These are phyloP conservation scores for Steinernema feltiae DNA, from an alignment of 1,140 invertebrate species.

Conservation along the genomic window DNA sequence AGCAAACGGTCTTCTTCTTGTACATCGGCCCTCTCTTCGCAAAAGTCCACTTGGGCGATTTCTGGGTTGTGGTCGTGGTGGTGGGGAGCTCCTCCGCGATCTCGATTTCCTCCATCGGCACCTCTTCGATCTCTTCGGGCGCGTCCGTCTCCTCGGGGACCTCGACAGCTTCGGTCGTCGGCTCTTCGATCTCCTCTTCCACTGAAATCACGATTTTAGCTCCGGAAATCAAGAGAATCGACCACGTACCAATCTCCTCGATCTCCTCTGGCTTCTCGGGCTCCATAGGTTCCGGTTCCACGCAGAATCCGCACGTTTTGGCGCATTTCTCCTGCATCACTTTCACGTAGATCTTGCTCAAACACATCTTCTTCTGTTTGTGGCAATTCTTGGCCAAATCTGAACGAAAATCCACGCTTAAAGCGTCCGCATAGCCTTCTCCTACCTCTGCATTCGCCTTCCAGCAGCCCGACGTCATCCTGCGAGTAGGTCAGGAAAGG, in stretches of 20 bases:
- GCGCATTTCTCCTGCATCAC: slow-evolving; percentile 11
- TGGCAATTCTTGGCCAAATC: neutral
- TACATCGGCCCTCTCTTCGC: neutral
- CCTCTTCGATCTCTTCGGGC: neutral
- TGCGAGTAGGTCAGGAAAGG: neutral
- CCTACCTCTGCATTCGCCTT: neutral
- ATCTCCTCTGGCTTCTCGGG: neutral
- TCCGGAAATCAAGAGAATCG: neutral
- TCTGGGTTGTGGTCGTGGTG: neutral
- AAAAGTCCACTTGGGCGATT: neutral
- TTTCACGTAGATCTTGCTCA: neutral
- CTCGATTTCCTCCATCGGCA: neutral
- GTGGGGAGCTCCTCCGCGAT: neutral
- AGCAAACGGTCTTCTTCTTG: neutral
- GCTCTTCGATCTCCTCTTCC: neutral
- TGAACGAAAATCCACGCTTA: neutral
- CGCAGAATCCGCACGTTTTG: neutral
- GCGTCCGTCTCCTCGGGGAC: neutral
- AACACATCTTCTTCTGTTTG: neutral
- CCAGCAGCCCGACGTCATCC: neutral
- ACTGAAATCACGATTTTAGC: neutral
- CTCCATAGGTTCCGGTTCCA: neutral
- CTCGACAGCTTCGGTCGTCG: neutral
- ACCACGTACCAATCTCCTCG: neutral
- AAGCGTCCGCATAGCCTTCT: neutral